Base-by-base conservation (phyloP, 2,113 vertebrate species). In the Psophia crepitans region DNA sequence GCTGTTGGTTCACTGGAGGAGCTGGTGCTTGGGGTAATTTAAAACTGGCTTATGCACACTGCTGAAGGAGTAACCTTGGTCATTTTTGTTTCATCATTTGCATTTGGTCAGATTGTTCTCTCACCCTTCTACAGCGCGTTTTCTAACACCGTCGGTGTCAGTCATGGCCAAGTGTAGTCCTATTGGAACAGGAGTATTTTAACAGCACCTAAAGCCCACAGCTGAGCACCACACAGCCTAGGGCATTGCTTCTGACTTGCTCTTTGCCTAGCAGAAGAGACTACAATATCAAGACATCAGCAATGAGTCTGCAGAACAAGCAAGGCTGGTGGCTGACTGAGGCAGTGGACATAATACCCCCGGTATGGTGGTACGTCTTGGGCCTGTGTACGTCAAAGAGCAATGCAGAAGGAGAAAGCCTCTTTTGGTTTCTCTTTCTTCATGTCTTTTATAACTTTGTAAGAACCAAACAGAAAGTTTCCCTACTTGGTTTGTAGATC, bases 291-390 rank as follows among this genome's bases (percentile, higher is more conserved):
- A 70, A 63, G 48, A 57, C n/a, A 4, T 5, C 7, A 44, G 32
- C 7, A 1, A 1, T 41, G 48, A 63, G 9, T 17, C 13, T 26
- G 19, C n/a, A 56, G n/a, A 71, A 54, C 12, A 23, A 23, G 21
- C 24, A 20, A 76, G 51, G 33, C 63, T 5, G 4, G 21, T 14
- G 27, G 48, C 64, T 61, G 24, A 14, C 13, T 7, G 35, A 49
- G 35, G 39, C 26, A 19, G 41, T 23, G 10, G 48, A 21, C 33
- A 30, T 26, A 76, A 54, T 20, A 60, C 14, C 14, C 6, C 27
- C 26, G 16, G n/a, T 6, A 20, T 2, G 12, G 26, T 35, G n/a
- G 7, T 32, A 44, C 1, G 2, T 16, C 24, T 22, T 44, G 20
- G 60, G 26, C 39, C 51, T 28, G 32, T 22, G 33, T 39, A 24